Base-by-base conservation (phyloP, 1,140 invertebrate genomes). In the Trichonephila inaurata region DNA sequence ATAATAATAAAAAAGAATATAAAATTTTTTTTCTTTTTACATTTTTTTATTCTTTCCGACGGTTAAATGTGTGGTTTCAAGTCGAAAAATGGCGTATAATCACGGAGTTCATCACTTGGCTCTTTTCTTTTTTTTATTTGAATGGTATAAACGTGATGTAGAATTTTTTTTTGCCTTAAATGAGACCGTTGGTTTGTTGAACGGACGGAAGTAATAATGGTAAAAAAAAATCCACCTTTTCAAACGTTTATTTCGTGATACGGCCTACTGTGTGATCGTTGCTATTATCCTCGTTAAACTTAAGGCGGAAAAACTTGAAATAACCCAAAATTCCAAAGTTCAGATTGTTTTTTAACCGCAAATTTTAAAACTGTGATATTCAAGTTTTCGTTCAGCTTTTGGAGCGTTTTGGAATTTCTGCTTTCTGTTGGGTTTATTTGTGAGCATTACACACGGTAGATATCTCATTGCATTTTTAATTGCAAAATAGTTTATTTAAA, bases 1-100 rank as follows among this genome's bases (percentile, higher is more conserved):
- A 16, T 8, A 72, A 44, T 51, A 44, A 58, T 58, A 83, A 51
- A n/a, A 58, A 72, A 14, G 18, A 33, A 77, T 3, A 66, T 8
- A 66, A n/a, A 66, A n/a, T n/a, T n/a, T n/a, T n/a, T n/a, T n/a
- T 0, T n/a, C 8, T 21, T 24, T 10, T 5, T 77, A 16, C 28
- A 28, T 18, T 16, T 77, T 72, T 77, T 72, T 72, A 12, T 24
- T 28, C 21, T 72, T n/a, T 77, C 3, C 7, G 21, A 44, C 19
- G 24, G 81, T 83, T 40, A n/a, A 83, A 51, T 83, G 81, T 83
- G 81, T 51, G 81, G 81, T 21, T 44, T 83, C 2, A 21, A 51
- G 40, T 58, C 51, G n/a, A 40, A 83, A 77, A 83, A 83, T 83
- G 44, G 81, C 40, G 44, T 58, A 24, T 83, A 83, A 83, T 83